phyloP scores from a whole-genome alignment of 1,140 invertebrate genomes.

The Macrocentrus cingulum region DNA sequence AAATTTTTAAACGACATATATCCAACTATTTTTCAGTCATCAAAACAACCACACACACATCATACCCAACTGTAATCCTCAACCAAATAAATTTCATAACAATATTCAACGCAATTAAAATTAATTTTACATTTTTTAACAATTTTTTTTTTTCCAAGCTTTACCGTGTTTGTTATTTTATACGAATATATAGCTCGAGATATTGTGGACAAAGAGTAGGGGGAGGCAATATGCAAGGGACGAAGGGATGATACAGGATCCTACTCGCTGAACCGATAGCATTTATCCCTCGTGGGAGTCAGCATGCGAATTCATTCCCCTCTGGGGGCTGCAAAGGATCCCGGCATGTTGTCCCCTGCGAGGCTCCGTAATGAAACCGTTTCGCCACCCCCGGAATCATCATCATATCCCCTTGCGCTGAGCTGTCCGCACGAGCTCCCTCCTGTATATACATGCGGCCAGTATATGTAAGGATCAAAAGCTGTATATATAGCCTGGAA shows the following conservation, averaged over 20 bases:
- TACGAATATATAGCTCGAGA: not conserved
- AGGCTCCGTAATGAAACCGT: conserved; percentile 50
- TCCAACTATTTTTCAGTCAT: too few relatives aligned
- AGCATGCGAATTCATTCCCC: conserved; percentile 28
- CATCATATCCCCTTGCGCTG: not conserved
- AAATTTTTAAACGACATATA: too few relatives aligned
- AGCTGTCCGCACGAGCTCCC: not conserved
- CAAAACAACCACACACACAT: too few relatives aligned
- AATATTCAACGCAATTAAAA: too few relatives aligned
- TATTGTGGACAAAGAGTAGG: too few relatives aligned
- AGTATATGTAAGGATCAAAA: too few relatives aligned
- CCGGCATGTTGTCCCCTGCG: conserved; percentile 44
- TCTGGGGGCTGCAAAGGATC: conserved; percentile 26
- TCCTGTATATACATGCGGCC: not conserved
- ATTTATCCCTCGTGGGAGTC: conserved; percentile 33
- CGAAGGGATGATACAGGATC: conserved; percentile 16
- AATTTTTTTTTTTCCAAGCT: too few relatives aligned
- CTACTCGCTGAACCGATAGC: conserved; percentile 19
- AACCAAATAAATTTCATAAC: too few relatives aligned
- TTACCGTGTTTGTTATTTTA: conserved; percentile 12
- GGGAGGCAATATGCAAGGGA: too few relatives aligned
- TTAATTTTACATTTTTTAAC: too few relatives aligned
- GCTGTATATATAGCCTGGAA: too few relatives aligned
- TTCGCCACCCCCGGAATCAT: conserved; percentile 35
- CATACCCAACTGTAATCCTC: too few relatives aligned